phyloP scores from a whole-genome alignment of 2,888 invertebrate genomes.

The Oxystoma pomonae region DNA sequence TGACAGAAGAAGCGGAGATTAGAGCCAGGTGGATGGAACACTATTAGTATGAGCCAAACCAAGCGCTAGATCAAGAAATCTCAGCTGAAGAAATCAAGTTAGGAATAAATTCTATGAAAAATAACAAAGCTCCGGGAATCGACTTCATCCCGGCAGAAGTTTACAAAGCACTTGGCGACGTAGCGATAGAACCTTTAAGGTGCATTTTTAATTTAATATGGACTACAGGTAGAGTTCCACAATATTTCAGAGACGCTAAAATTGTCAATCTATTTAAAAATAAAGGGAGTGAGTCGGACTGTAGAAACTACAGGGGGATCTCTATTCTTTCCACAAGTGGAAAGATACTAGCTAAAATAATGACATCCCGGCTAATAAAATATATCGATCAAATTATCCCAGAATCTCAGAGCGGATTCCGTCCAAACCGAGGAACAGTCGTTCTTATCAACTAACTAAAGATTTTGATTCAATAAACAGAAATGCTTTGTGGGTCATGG shows the following conservation, averaged over 20 bases:
- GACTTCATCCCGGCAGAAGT: not conserved
- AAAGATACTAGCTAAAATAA: not conserved
- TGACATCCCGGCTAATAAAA: not conserved
- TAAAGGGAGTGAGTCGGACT: not conserved
- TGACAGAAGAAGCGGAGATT: not conserved
- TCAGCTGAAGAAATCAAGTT: not conserved
- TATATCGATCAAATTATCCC: not conserved
- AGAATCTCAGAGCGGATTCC: not conserved
- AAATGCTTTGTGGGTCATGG: no score
- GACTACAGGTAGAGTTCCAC: not conserved
- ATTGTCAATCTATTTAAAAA: not conserved
- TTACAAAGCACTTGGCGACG: not conserved
- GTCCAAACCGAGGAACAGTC: not conserved
- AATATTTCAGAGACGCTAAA: not conserved
- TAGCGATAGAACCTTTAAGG: not conserved
- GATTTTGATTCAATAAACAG: no score
- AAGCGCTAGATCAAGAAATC: not conserved
- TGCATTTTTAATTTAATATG: not conserved
- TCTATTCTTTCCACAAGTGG: not conserved
- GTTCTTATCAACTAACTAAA: no score
- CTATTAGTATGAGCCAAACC: not conserved
- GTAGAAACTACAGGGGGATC: not conserved
- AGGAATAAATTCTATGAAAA: not conserved
- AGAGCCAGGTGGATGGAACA: not conserved
- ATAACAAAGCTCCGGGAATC: not conserved